Base-by-base conservation (phyloP, 2,113 vertebrate species). In the Strix uralensis region DNA sequence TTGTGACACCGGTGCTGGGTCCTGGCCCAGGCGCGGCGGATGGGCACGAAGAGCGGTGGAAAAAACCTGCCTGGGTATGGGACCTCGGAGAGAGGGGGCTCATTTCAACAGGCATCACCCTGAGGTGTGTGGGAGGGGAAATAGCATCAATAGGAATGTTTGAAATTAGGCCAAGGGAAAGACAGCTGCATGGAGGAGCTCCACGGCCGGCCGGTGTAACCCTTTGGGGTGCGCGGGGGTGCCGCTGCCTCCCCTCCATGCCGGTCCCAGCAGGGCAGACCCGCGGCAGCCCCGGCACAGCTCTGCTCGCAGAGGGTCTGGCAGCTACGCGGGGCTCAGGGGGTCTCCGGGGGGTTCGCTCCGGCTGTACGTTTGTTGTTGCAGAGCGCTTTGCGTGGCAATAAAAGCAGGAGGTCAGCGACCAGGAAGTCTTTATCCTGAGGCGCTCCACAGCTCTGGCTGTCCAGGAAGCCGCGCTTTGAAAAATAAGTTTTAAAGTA, bases 101-200 rank as follows among this genome's bases (percentile, higher is more conserved):
- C 61, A 51, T 40, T 69, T 10, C 3, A 34, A 30, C 81, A 83
- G 88, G 79, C 92, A 70, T 63, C 85, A 15, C 84, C 13, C 77
- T 29, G 86, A 93, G 96, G 95, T 94, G 94, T 86, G 95, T 96
- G 95, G 96, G 96, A 96, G 96, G 90, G 81, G 92, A 97, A 96
- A 95, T 83, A 96, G 85, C 93, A 95, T 67, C 36, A 90, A 62
- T 9, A 94, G 96, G 96, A 97, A 95, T 97, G 95, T 71, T 86
- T 96, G 96, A 96, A 83, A 92, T 44, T 11, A 83, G 86, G 94
- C 96, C 96, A 96, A 92, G 88, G 85, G 88, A 47, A 81, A 90
- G 93, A 62, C 85, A 96, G 96, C 96, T 96, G 96, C 88, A 1
- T 3, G 90, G 84, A 79, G 71, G 82, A 92, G 21, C 95, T 74